A percentile compares a stretch with the other conserved stretches of the same genome.
These are phyloP conservation scores for Psilopsiagon aurifrons DNA, from an alignment of 2,113 vertebrate species.

Conservation along the genomic window DNA sequence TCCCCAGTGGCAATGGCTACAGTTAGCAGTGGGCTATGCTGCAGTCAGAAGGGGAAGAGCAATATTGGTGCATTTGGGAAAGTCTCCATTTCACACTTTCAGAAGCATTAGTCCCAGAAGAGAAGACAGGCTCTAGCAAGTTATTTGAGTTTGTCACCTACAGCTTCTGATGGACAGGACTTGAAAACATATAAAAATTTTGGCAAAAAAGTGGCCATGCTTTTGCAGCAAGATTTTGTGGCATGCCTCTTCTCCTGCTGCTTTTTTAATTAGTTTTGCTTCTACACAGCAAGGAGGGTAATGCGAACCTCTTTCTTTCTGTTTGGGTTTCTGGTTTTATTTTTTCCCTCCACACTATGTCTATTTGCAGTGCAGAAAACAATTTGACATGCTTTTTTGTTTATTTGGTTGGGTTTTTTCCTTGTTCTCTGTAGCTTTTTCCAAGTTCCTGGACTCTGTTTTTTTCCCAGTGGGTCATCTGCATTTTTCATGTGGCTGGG, in stretches of 20 bases:
- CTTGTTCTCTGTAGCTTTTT: neutral
- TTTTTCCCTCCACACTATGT: neutral
- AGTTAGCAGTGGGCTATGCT: neutral
- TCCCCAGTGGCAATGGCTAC: neutral
- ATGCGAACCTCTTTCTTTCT: neutral
- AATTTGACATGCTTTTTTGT: neutral
- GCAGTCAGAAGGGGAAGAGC: neutral
- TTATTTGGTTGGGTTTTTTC: no score
- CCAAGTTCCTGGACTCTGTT: neutral
- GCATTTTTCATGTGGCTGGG: neutral
- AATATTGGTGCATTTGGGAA: neutral
- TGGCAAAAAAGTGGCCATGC: neutral
- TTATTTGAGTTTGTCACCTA: neutral
- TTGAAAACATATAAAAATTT: neutral
- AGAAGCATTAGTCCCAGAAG: neutral
- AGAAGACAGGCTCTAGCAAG: neutral
- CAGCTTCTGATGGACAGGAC: neutral
- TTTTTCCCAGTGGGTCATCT: neutral
- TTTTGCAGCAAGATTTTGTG: neutral
- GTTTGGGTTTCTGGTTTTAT: neutral
- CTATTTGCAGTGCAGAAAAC: neutral
- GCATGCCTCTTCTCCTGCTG: neutral
- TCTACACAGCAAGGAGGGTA: neutral
- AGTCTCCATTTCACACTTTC: neutral
- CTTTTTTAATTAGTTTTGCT: constrained; percentile 22